Base-by-base conservation (phyloP, 2,113 vertebrate genomes). In the Prochilodus magdalenae region DNA sequence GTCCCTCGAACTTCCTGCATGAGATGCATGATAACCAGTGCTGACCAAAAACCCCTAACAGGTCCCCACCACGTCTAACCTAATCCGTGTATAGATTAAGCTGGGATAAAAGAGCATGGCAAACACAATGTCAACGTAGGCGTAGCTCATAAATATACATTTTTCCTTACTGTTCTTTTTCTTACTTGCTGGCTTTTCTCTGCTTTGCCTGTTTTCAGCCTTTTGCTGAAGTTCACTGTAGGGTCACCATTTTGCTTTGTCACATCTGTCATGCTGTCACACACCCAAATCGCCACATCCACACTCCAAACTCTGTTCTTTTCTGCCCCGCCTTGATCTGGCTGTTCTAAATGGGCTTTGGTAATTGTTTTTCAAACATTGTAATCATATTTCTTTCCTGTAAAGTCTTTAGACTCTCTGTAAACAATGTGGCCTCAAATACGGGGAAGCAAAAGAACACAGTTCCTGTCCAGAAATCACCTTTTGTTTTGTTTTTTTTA, bases 391-490 rank as follows among this genome's bases (percentile, higher is more conserved):
- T 30, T 27, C 14, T 3, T 36, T 36, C 55, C 7, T 26, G 5
- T 11, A 16, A 18, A 5, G 14, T 44, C 1, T 44, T 44, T 44
- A 10, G 4, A 27, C 5, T 44, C 20, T 44, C 4, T 18, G 27
- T 13, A 44, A n/a, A 60, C 22, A 24, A 8, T 26, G n/a, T 20
- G 60, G 6, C 5, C 33, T 49, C 20, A 20, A 22, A 73, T 20
- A 6, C 5, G 91, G 90, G 93, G 89, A 94, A 89, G 91, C 93
- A 95, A 95, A 94, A 90, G 94, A 92, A 93, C 94, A 92, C 90
- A 90, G 81, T 94, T 90, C 89, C 90, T 91, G 81, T 90, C 40
- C 92, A 89, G 86, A 85, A 92, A 90, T 89, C 86, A 85, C 51
- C 83, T 70, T 33, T 44, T 44, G 4, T 44, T 82, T n/a, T n/a